Evolutionary conservation across 2,888 invertebrate genomes (phyloP), one percentile per base, ranked within the genome.

Genomic region (Muschampia plurimacula): DNA sequence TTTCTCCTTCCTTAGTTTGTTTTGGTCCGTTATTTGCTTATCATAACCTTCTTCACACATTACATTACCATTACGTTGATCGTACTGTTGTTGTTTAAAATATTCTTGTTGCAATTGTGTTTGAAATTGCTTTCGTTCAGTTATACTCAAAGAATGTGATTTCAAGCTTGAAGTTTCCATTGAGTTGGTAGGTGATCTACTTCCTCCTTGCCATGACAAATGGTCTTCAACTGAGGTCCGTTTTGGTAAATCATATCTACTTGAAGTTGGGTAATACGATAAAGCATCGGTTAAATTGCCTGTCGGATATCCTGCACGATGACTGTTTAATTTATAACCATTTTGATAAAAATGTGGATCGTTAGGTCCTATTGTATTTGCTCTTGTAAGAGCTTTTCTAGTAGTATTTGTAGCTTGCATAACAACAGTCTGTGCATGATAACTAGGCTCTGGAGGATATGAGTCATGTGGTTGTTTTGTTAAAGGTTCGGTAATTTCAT

Each of bases 211-310:
- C 96, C 96, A 96, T 15, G 95, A 95, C 41, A 93, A 87, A 76
- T 95, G 95, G 80, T 96, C 96, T 83, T 96, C 95, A 64, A 95
- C 92, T 63, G 95, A 95, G 67, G 95, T 85, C 84, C 94, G 93
- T 77, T 95, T 94, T 46, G 93, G 91, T 46, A 93, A 91, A 67
- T 96, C 96, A 78, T 96, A 96, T 76, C 96, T 89, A 67, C 95
- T 95, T 49, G 96, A 96, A 1, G 96, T 97, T 1, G 97, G 97
- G 86, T 98, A 98, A 80, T 97, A 98, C 0, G 97, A 97, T 8
- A 98, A 90, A 13, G 97, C 97, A 85, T 98, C 97, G 0, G 97
- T 97, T 36, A 98, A 95, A 84, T 95, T 96, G 5, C 96, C 96
- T 1, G 96, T 95, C 57, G 97, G 97, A 82, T 96, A 97, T 90